Conservation (phyloP, 1,140 invertebrate species). For the Cardiocondyla obscurior region DNA sequence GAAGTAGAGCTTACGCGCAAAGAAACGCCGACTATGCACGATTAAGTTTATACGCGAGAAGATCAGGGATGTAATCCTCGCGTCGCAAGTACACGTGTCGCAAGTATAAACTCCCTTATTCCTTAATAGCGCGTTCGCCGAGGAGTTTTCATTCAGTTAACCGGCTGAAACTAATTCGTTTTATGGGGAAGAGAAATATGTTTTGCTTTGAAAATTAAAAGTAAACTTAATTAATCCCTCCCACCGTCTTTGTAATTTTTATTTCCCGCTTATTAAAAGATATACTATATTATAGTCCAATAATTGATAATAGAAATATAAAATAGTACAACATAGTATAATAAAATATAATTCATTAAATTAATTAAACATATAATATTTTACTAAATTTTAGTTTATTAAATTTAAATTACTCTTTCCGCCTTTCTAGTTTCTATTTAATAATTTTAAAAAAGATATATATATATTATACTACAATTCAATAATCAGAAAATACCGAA, state of each 20-base stretch:
- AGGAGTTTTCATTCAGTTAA: neutral
- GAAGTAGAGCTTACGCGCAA: neutral
- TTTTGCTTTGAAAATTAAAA: neutral
- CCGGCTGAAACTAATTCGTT: neutral
- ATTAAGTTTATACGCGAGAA: slow-evolving; percentile 46
- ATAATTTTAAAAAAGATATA: no score
- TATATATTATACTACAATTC: neutral
- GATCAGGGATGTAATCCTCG: slow-evolving; percentile 28
- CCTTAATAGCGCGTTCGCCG: neutral
- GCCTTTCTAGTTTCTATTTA: no score
- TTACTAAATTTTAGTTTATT: no score
- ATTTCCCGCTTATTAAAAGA: neutral
- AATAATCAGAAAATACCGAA: no score
- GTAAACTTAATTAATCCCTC: neutral
- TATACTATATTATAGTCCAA: neutral
- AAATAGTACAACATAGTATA: no score
- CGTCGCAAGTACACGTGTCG: slow-evolving; percentile 19
- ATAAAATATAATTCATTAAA: no score
- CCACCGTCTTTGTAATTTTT: neutral
- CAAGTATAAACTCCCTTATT: neutral
- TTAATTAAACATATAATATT: no score
- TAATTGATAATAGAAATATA: neutral
- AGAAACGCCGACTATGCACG: slow-evolving; percentile 31
- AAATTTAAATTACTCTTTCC: no score
- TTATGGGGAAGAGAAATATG: neutral